Evolutionary conservation across 2,888 invertebrate genomes (phyloP), one percentile per base, ranked within the genome.

Genomic region (Andrena camellia): DNA sequence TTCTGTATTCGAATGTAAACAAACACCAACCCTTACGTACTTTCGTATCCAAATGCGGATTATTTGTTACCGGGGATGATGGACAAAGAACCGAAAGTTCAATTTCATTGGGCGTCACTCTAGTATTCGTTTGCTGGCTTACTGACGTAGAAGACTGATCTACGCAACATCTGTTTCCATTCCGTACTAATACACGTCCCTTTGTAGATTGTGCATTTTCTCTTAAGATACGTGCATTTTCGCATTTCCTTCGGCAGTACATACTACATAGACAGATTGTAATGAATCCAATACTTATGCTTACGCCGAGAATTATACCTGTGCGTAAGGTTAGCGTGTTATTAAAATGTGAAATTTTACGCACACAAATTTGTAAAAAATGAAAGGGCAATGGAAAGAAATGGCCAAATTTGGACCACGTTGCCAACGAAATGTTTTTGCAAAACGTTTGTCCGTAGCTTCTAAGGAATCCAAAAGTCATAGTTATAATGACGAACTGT

Each of bases 21-120:
- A 20, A 66, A n/a, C 33, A 1, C 13, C 10, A 1, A 73, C 6
- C 4, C 29, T 35, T 26, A 26, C 23, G 20, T 93, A 96, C 96
- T 94, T 96, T 96, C 0, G 96, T 95, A 89, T 96, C 96, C n/a
- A 95, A 92, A 88, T 95, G 95, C 17, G 93, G 92, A 90, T 92
- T 92, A 1, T 88, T 89, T n/a, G 90, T 81, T 20, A 90, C 84
- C 4, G 93, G 92, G 26, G 93, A 91, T n/a, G 91, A 88, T 2
- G 93, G 93, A 81, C 93, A 94, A 59, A 95, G 94, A 84, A 94
- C 94, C 17, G 92, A 92, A 62, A 94, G 84, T 86, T 94, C 94
- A 62, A 94, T 92, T 75, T 94, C 94, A 69, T 93, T 92, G 29
- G 86, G 79, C 87, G 64, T 92, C 31, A 83, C 87, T 26, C 89